phyloP scores from a whole-genome alignment of 2,113 vertebrate species.

The Serinus canaria region DNA sequence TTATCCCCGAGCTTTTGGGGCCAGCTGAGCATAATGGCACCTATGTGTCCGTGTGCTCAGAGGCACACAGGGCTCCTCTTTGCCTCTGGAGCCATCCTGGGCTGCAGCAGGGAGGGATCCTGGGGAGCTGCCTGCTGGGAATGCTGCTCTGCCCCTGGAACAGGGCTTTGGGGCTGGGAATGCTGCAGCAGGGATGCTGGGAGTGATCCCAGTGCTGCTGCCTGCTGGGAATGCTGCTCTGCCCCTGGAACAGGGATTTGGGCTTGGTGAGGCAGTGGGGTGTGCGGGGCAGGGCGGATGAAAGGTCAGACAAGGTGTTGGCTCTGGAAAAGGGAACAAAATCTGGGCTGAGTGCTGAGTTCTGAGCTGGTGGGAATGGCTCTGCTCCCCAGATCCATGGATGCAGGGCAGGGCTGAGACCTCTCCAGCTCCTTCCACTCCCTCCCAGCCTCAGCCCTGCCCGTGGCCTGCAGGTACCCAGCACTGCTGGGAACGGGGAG shows the following conservation, averaged over 20 bases:
- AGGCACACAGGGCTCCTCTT: constrained; percentile 48
- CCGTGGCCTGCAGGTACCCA: neutral
- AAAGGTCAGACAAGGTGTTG: neutral
- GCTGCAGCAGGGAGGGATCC: neutral
- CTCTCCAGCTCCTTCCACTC: neutral
- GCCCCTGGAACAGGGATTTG: too few species aligned
- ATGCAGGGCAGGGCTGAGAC: neutral
- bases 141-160: neutral
- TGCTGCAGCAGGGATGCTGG: too few species aligned
- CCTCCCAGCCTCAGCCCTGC: fast-evolving
- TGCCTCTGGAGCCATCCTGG: neutral
- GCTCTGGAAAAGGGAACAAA: neutral
- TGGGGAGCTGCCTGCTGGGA: neutral
- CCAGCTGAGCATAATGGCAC: constrained; percentile 63
- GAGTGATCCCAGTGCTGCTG: too few species aligned
- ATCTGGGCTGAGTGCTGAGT: neutral
- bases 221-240: too few species aligned
- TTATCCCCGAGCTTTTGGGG: constrained; percentile 50
- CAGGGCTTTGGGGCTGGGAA: too few species aligned
- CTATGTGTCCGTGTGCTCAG: constrained; percentile 36
- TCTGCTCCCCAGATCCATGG: neutral
- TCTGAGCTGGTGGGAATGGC: neutral
- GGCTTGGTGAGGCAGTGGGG: neutral
- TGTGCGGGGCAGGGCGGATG: neutral
- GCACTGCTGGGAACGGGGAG: neutral